A percentile compares a stretch with the other conserved stretches of the same genome.
Evolutionary conservation across 2,888 invertebrate genomes (phyloP).

Genomic region (Hypolimnas misippus): DNA sequence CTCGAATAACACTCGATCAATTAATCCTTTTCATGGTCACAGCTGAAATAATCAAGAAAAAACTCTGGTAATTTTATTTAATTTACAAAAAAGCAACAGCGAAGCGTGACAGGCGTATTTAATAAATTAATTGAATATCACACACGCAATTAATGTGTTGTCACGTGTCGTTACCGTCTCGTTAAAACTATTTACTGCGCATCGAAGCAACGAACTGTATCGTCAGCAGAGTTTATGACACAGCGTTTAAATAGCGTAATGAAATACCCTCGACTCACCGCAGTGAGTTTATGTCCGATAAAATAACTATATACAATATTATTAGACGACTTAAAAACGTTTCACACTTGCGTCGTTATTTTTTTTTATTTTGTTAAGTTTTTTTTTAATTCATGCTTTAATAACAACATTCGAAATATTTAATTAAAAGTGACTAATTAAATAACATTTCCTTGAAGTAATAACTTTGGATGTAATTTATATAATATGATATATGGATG

Average conservation of each 20-base stretch:
- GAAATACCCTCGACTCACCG: conserved; percentile 52
- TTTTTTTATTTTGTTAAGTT: background rate
- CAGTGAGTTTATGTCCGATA: conserved; percentile 48
- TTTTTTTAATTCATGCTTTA: no score
- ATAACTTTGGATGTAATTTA: no score
- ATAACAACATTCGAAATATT: no score
- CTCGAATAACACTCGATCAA: background rate
- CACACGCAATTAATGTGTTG: conserved; percentile 29
- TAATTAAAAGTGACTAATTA: no score
- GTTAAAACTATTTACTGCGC: conserved; percentile 49
- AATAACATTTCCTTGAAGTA: no score
- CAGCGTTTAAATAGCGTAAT: conserved; percentile 56
- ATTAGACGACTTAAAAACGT: conserved; percentile 14
- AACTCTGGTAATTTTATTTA: no score
- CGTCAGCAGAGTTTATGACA: conserved; percentile 59
- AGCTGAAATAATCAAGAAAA: no score
- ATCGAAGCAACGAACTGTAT: conserved; percentile 43
- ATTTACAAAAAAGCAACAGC: background rate
- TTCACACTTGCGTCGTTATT: conserved; percentile 7
- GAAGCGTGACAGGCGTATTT: background rate
- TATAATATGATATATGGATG: no score
- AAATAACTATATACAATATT: conserved; percentile 46
- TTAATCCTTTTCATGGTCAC: background rate
- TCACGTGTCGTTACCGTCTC: conserved; percentile 36
- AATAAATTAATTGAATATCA: conserved; percentile 8